These are phyloP conservation scores for Brassicogethes aeneus DNA, from an alignment of 2,888 invertebrate genomes.

Conservation along the genomic window DNA sequence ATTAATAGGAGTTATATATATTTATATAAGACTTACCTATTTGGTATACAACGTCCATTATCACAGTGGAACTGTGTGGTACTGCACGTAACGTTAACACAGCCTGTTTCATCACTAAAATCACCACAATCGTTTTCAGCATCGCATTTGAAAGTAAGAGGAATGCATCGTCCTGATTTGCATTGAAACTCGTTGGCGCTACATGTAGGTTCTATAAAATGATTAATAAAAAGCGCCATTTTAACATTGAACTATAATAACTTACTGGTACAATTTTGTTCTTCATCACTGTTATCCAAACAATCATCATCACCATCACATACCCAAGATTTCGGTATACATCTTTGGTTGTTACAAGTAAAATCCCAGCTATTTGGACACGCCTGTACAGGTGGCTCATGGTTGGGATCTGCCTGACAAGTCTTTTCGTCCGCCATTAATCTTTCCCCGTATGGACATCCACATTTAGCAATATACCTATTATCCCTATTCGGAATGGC, in stretches of 20 bases:
- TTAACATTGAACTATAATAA: slow-evolving; percentile 16
- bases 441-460: slow-evolving; percentile 89
- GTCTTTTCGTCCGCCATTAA: slow-evolving; percentile 58
- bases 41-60: slow-evolving; percentile 84
- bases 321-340: slow-evolving; percentile 90
- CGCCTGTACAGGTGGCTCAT: slow-evolving; percentile 79
- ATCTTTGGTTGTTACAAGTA: slow-evolving; percentile 85
- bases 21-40: too few relatives aligned
- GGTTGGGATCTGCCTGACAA: slow-evolving; percentile 72
- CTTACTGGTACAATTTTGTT: slow-evolving; percentile 88
- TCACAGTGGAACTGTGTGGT: slow-evolving; percentile 87
- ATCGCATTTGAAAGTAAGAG: slow-evolving; percentile 88
- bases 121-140: slow-evolving; percentile 94
- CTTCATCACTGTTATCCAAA: slow-evolving; percentile 89
- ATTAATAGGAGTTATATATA: too few relatives aligned
- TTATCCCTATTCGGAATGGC: slow-evolving; percentile 53
- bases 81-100: slow-evolving; percentile 87
- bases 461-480: slow-evolving; percentile 54
- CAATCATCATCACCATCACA: slow-evolving; percentile 97
- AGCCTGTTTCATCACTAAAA: slow-evolving; percentile 88
- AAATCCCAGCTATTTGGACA: slow-evolving; percentile 92
- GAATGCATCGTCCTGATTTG: slow-evolving; percentile 85
- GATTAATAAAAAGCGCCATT: slow-evolving; percentile 6
- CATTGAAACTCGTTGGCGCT: slow-evolving; percentile 88
- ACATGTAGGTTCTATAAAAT: slow-evolving; percentile 72